Evolutionary conservation across 2,888 invertebrate species (phyloP).

Genomic region (Acanthosoma haemorrhoidale): DNA sequence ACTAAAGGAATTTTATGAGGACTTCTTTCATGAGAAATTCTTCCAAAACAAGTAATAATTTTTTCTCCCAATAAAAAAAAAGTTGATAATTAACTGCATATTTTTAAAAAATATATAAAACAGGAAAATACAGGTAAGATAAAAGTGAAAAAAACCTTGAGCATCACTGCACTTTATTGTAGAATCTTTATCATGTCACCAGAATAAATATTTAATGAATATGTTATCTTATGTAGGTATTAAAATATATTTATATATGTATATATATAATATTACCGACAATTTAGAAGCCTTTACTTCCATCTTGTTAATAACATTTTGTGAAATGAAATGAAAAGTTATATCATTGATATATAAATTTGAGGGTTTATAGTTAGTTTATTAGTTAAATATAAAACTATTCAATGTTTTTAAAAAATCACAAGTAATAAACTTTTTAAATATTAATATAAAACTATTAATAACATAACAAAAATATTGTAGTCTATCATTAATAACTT

Average conservation of each 20-base stretch:
- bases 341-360: neutral
- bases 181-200: conserved; percentile 24
- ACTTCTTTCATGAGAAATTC: too few species aligned
- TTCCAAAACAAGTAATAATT: too few species aligned
- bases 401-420: neutral
- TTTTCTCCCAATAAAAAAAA: too few species aligned
- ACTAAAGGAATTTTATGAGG: too few species aligned
- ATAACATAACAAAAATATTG: conserved; percentile 21
- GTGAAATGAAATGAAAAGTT: neutral
- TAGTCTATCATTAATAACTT: neutral
- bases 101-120: too few species aligned
- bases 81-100: too few species aligned
- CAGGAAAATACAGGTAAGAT: neutral
- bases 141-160: neutral
- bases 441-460: conserved; percentile 17
- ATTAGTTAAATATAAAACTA: conserved; percentile 13
- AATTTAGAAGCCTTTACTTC: neutral
- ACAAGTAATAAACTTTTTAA: conserved; percentile 18
- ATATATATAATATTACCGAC: neutral
- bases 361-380: neutral
- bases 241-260: conserved; percentile 22
- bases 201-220: conserved; percentile 11
- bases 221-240: neutral
- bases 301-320: neutral
- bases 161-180: conserved; percentile 20